phyloP scores from a whole-genome alignment of 2,113 vertebrate genomes.

The Tachycineta bicolor region DNA sequence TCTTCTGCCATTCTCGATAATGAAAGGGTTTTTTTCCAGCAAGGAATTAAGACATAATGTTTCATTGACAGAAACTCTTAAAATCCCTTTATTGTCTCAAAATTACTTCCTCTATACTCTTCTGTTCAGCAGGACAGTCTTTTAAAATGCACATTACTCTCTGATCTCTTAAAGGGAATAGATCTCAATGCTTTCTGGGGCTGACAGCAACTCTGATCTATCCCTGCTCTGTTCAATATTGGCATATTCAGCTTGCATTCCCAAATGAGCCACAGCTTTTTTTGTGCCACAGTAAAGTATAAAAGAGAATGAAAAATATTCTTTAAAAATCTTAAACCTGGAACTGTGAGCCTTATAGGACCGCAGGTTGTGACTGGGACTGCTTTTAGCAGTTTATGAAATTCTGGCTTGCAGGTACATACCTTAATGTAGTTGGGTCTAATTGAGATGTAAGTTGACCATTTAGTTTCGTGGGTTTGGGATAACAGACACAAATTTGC shows the following conservation, averaged over 20 bases:
- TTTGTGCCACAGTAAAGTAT: background rate
- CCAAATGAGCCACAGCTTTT: background rate
- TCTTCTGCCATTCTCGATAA: background rate
- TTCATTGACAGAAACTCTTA: background rate
- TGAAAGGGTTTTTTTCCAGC: background rate
- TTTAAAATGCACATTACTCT: background rate
- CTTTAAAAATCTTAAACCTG: background rate
- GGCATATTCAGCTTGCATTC: fast-evolving
- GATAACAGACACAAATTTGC: background rate
- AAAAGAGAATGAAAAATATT: background rate
- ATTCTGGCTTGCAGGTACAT: background rate
- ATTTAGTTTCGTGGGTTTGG: background rate
- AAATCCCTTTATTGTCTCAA: background rate
- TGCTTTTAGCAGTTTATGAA: background rate
- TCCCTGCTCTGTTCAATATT: background rate
- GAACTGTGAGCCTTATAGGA: background rate
- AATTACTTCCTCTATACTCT: background rate
- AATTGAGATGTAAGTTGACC: background rate
- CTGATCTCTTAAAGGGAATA: background rate
- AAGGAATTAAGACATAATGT: background rate
- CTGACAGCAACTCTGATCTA: background rate
- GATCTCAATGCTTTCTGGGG: background rate
- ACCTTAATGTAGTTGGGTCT: background rate
- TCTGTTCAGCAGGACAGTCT: background rate
- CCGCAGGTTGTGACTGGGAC: background rate